Base-by-base conservation (phyloP, 1,140 invertebrate genomes). In the Triops longicaudatus region DNA sequence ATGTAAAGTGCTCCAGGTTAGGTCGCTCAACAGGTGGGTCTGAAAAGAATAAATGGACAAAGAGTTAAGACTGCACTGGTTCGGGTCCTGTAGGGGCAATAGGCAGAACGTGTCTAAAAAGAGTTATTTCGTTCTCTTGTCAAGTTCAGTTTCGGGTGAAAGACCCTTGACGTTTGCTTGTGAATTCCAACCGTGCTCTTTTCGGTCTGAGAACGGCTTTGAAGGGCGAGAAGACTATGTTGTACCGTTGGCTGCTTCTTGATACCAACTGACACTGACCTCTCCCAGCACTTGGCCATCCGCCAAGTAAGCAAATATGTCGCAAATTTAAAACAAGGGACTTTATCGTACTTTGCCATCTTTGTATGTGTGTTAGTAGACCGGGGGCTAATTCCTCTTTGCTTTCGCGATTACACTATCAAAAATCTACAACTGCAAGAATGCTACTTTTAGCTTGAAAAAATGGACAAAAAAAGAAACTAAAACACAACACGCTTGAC, bases 1-100 rank as follows among this genome's bases (percentile, higher is more conserved):
- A 14, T 12, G 78, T 73, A 37, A 78, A 78, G 72, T 78, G 74
- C 28, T 27, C 28, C 17, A 22, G 41, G 75, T 78, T 72, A 10
- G 74, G 44, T 12, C 7, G 28, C 42, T 78, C 78, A 22, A 44
- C 71, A 6, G 74, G 74, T 50, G 74, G 74, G n/a, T 75, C 74
- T 75, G 44, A 4, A 43, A 75, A 11, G 28, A n/a, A 74, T 22
- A 22, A 2, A 26, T 72, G 6, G 50, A 63, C 6, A 22, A 22
- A 63, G 2, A 63, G 22, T 22, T 63, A n/a, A 44, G 50, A 63
- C 50, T 63, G 22, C n/a, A 63, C 14, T n/a, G 22, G 17, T 63
- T 63, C 14, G 17, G 22, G 17, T 9, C 22, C 50, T 22, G 9
- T 63, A 63, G 50, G 44, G 31, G 14, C 50, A 17, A 63, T 22